These are phyloP conservation scores for Cotesia glomerata DNA, from an alignment of 1,140 invertebrate genomes.

Conservation along the genomic window DNA sequence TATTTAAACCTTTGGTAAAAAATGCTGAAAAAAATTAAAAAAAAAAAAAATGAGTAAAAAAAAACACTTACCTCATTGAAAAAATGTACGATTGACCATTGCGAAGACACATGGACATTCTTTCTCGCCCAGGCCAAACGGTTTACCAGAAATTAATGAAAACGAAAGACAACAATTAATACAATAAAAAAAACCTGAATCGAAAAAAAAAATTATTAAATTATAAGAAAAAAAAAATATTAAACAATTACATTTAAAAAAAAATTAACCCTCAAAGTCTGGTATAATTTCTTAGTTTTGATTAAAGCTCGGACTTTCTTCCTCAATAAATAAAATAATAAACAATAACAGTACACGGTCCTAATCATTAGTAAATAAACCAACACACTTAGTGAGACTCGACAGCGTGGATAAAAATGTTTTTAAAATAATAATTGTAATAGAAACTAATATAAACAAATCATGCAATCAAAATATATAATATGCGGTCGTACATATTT, in stretches of 20 bases:
- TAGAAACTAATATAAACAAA: too few relatives aligned
- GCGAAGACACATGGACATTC: slow-evolving; percentile 13
- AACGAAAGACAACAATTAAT: slow-evolving; percentile 61
- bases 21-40: background rate
- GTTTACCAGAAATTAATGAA: slow-evolving; percentile 64
- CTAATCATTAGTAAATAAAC: too few relatives aligned
- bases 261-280: background rate
- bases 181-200: slow-evolving; percentile 37
- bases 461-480: too few relatives aligned
- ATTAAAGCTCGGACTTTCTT: too few relatives aligned
- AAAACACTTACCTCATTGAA: slow-evolving; percentile 26
- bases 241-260: background rate
- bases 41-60: background rate
- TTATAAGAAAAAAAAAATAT: slow-evolving; percentile 14
- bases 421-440: too few relatives aligned
- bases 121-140: slow-evolving; percentile 53
- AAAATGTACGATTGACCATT: background rate
- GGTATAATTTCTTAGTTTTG: too few relatives aligned
- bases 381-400: too few relatives aligned
- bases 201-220: slow-evolving; percentile 35
- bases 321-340: too few relatives aligned
- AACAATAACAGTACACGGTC: too few relatives aligned
- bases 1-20: background rate
- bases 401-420: too few relatives aligned
- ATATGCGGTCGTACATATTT: too few relatives aligned